Percentiles rank a stretch among this genome's conserved stretches.
phyloP scores from a whole-genome alignment of 2,888 invertebrate species.

The Tenthredo distinguenda region DNA sequence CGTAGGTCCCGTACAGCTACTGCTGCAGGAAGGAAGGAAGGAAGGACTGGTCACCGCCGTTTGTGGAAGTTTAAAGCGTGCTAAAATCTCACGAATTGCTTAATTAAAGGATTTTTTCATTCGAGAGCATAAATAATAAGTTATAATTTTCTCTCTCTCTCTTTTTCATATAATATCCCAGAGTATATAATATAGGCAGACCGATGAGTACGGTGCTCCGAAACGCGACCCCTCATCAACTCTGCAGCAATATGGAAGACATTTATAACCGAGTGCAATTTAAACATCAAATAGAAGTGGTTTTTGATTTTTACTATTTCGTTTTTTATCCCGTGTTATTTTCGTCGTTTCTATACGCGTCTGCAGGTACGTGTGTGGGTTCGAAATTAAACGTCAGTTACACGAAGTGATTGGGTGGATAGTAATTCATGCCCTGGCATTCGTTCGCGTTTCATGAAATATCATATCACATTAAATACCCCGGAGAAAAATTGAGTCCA shows the following conservation, averaged over 20 bases:
- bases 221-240: not conserved
- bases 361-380: not conserved
- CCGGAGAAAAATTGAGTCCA: too few species aligned
- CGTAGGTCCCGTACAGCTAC: too few species aligned
- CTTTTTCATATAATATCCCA: not conserved
- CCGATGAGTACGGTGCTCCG: not conserved
- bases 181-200: not conserved
- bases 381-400: constrained; percentile 12
- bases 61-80: not conserved
- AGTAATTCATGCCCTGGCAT: not conserved
- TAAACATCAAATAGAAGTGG: not conserved
- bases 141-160: not conserved
- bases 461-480: too few species aligned
- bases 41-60: not conserved
- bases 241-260: not conserved
- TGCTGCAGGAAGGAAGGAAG: not conserved
- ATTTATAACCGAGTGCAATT: not conserved
- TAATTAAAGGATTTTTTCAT: constrained; percentile 16
- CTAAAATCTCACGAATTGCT: constrained; percentile 1
- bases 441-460: not conserved
- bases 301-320: not conserved
- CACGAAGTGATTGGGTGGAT: not conserved
- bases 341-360: not conserved
- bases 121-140: not conserved
- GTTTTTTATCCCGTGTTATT: not conserved